phyloP scores from a whole-genome alignment of 2,113 vertebrate species.

The Engraulis encrasicolus region DNA sequence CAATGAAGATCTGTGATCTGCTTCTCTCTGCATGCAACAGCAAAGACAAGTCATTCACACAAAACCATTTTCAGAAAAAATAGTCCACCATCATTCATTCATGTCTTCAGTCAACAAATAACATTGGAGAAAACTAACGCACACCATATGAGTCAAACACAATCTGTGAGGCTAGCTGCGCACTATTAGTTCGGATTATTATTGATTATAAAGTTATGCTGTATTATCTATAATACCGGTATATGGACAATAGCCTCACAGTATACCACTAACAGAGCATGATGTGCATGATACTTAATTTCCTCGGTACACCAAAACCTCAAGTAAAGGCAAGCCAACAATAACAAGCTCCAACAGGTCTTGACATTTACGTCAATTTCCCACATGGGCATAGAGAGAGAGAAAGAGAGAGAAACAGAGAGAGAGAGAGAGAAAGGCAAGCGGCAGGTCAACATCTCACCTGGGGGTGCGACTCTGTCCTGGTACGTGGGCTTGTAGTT shows the following conservation, averaged over 20 bases:
- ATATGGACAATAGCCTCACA: constrained; percentile 2
- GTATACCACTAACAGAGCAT: background rate
- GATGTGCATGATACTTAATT: too few species aligned
- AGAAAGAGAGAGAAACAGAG: too few species aligned
- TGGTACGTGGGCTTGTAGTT: constrained; percentile 94
- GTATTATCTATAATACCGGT: too few species aligned
- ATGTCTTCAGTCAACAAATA: too few species aligned
- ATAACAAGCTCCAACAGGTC: background rate
- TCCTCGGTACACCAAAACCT: background rate
- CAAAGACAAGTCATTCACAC: background rate
- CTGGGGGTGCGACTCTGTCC: constrained; percentile 97
- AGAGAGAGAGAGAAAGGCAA: background rate
- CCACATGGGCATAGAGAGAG: constrained; percentile 1
- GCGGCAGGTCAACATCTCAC: constrained; percentile 74
- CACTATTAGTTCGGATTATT: too few species aligned
- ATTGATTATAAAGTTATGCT: too few species aligned
- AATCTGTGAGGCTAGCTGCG: too few species aligned
- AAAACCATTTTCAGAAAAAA: background rate
- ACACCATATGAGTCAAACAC: too few species aligned
- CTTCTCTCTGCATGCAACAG: background rate
- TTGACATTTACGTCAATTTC: constrained; percentile 14
- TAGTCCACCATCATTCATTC: background rate
- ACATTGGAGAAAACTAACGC: too few species aligned
- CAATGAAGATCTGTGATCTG: constrained; percentile 42
- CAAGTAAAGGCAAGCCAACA: background rate